phyloP scores from a whole-genome alignment of 2,797 vertebrate species.

The Myotis myotis region DNA sequence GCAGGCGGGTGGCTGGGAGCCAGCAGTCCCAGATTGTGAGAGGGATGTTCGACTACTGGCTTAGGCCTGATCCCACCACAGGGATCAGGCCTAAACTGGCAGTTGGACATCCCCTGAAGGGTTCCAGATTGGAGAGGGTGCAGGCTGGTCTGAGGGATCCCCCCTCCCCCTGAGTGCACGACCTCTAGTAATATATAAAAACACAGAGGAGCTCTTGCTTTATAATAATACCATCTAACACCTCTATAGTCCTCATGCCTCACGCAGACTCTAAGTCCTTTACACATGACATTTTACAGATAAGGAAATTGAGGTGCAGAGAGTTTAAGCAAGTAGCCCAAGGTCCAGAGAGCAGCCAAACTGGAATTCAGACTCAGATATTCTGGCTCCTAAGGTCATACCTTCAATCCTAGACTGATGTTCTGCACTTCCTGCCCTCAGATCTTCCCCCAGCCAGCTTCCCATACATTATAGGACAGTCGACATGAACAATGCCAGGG shows the following conservation, averaged over 20 bases:
- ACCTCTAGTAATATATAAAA: not conserved
- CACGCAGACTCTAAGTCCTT: not conserved
- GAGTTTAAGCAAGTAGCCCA: not conserved
- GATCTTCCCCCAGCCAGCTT: rapidly evolving
- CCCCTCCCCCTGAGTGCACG: too few species aligned
- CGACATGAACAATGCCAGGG: not conserved
- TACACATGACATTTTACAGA: not conserved
- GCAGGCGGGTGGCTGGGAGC: too few species aligned
- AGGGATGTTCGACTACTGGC: too few species aligned
- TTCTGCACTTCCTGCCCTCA: not conserved
- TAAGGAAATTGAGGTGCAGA: not conserved
- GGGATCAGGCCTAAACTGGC: too few species aligned
- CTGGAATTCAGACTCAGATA: not conserved
- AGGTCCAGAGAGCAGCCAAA: not conserved
- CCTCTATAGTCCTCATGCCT: too few species aligned
- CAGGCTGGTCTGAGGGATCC: too few species aligned
- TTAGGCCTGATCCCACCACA: too few species aligned
- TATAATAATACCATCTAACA: not conserved
- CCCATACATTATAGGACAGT: not conserved
- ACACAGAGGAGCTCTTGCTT: not conserved
- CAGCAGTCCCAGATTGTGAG: too few species aligned
- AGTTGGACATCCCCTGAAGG: too few species aligned
- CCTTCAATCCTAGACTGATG: not conserved
- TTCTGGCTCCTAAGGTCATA: not conserved
- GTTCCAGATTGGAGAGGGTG: too few species aligned